phyloP scores from a whole-genome alignment of 2,113 vertebrate species.

The Rhinogobius similis region DNA sequence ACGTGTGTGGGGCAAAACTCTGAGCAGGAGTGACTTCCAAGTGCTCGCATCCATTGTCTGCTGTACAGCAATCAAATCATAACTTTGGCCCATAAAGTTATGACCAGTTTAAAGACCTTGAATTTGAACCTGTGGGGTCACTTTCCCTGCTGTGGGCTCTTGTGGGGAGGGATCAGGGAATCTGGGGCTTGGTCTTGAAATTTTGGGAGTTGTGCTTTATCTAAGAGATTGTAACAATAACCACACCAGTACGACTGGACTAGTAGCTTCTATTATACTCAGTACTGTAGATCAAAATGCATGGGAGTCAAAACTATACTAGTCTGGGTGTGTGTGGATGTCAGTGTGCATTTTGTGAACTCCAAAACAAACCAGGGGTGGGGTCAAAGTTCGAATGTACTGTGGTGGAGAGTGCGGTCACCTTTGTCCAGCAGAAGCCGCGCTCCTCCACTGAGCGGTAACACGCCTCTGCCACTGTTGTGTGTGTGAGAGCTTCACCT shows the following conservation, averaged over 20 bases:
- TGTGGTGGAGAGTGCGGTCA: slow-evolving; percentile 72
- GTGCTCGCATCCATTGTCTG: slow-evolving; percentile 25
- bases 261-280: slow-evolving; percentile 80
- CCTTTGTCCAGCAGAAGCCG: slow-evolving; percentile 63
- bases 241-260: slow-evolving; percentile 77
- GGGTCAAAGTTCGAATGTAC: slow-evolving; percentile 69
- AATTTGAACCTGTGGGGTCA: slow-evolving; percentile 29
- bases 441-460: slow-evolving; percentile 73
- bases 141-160: slow-evolving; percentile 31
- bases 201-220: slow-evolving; percentile 66
- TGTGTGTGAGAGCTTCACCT: slow-evolving; percentile 60
- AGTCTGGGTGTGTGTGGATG: slow-evolving; percentile 63
- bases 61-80: slow-evolving; percentile 17
- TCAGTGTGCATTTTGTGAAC: slow-evolving; percentile 31
- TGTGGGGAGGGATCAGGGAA: slow-evolving; percentile 22
- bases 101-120: slow-evolving; percentile 5
- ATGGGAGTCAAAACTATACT: slow-evolving; percentile 75
- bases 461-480: slow-evolving; percentile 59
- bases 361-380: slow-evolving; percentile 39
- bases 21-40: slow-evolving; percentile 30
- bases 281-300: slow-evolving; percentile 78
- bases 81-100: slow-evolving; percentile 19
- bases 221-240: slow-evolving; percentile 81
- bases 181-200: slow-evolving; percentile 12
- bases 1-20: slow-evolving; percentile 34